These are phyloP conservation scores for Eclectus roratus DNA, from an alignment of 2,113 vertebrate species.

Conservation along the genomic window DNA sequence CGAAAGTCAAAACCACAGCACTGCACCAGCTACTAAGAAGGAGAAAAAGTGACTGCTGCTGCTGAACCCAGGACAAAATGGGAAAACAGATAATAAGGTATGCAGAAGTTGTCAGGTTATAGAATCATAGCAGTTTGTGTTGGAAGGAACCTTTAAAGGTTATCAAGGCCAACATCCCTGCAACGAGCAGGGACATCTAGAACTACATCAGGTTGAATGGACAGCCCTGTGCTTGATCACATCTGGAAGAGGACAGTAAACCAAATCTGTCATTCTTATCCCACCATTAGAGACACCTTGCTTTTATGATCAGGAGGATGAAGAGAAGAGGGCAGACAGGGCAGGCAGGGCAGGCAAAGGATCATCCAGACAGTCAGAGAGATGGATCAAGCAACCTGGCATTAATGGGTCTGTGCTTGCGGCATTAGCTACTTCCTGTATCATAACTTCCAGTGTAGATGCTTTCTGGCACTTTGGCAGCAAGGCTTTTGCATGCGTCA, in stretches of 20 bases:
- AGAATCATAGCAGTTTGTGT: not conserved
- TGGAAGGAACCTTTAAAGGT: not conserved
- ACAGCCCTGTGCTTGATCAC: not conserved
- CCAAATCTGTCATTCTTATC: not conserved
- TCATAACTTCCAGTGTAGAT: not conserved
- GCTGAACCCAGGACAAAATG: too few species aligned
- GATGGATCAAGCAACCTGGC: rapidly evolving
- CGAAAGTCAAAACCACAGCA: too few species aligned
- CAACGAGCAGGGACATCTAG: not conserved
- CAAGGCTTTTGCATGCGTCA: not conserved
- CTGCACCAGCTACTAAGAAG: too few species aligned
- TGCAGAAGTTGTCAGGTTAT: not conserved
- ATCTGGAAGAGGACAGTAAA: not conserved
- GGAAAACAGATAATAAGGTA: not conserved
- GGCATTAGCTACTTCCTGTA: not conserved
- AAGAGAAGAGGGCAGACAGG: rapidly evolving
- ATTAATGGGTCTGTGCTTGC: not conserved
- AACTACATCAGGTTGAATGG: not conserved
- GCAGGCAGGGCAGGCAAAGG: not conserved
- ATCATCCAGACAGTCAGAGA: not conserved
- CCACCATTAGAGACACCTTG: not conserved
- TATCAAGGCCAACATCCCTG: not conserved
- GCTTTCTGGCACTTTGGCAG: not conserved
- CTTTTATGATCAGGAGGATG: not conserved
- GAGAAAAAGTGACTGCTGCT: too few species aligned